These are phyloP conservation scores for Diaperis boleti DNA, from an alignment of 2,888 invertebrate genomes.

Conservation along the genomic window DNA sequence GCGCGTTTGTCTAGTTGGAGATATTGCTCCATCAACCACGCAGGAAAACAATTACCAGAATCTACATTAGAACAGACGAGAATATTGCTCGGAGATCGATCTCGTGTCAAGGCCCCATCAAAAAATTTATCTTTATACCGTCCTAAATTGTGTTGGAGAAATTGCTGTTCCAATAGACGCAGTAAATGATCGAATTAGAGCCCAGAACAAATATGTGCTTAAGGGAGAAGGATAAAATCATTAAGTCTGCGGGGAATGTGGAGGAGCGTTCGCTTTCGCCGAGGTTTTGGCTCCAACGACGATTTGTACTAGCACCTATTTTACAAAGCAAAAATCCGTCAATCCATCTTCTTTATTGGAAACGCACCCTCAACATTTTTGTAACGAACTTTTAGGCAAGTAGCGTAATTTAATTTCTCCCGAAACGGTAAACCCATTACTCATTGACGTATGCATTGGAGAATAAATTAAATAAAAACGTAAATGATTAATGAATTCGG, in stretches of 20 bases:
- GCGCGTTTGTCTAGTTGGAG: constrained; percentile 20
- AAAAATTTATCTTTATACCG: constrained; percentile 8
- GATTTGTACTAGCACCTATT: too few relatives aligned
- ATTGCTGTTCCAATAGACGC: background rate
- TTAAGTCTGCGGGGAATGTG: too few relatives aligned
- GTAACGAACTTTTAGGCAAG: constrained; percentile 5
- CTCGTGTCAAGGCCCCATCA: constrained; percentile 13
- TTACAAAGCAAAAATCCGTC: too few relatives aligned
- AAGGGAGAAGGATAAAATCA: background rate
- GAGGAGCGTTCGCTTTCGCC: too few relatives aligned
- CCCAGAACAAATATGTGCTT: constrained; percentile 10
- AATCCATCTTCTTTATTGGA: constrained; percentile 17
- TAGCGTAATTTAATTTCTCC: constrained; percentile 19
- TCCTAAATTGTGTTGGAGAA: background rate
- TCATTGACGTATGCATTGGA: constrained; percentile 24
- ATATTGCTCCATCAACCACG: constrained; percentile 22
- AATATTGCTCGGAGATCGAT: constrained; percentile 17
- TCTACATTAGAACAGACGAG: constrained; percentile 14
- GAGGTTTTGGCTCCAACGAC: too few relatives aligned
- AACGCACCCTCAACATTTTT: constrained; percentile 10
- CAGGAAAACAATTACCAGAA: constrained; percentile 30
- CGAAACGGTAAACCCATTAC: constrained; percentile 19
- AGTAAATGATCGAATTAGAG: constrained; percentile 12
- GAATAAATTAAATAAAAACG: constrained; percentile 21
- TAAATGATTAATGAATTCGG: constrained; percentile 24